Base-by-base conservation (phyloP, 2,797 vertebrate species). In the Benthosema pterotum region DNA sequence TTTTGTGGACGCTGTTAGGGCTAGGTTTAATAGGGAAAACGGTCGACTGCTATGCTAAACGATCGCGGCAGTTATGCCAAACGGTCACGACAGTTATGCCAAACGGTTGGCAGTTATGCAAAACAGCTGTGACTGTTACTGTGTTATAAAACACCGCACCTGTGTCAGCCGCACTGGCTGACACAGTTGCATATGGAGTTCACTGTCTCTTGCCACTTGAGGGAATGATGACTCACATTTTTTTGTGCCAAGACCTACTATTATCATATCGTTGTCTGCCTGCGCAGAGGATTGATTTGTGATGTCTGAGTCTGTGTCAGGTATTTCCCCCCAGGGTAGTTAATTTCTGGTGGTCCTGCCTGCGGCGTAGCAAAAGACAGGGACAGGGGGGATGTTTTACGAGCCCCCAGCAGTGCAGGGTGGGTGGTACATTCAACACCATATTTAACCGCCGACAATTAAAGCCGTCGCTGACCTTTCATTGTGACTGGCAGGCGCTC, bases 361-460 rank as follows among this genome's bases (percentile, higher is more conserved):
- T 78, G 57, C 67, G 71, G 67, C 78, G 43, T n/a, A 78, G 71
- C 60, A 8, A 16, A 8, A 18, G 52, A 78, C 67, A 80, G 60
- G 60, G 71, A 57, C 69, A 15, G 52, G 52, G 57, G 52, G 52
- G 57, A 38, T 69, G 71, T 28, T 88, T 87, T 83, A 79, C 74
- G 83, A 83, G 66, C 74, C 70, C 70, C 16, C 76, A 66, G 53
- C 66, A 75, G 72, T 67, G 65, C 68, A 74, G 42, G 72, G 52
- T 72, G n/a, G 61, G 61, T 73, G 65, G 60, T 60, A 74, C 74
- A 74, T 73, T 80, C 69, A 61, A n/a, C 71, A 67, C 77, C 72
- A 58, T 72, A 82, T 84, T 86, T 85, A 75, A 77, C 70, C 19
- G 56, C 73, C 62, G 71, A 82, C 75, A 83, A 78, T 85, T 87